Evolutionary conservation across 2,113 vertebrate genomes (phyloP).

Genomic region (human (Homo sapiens)): DNA sequence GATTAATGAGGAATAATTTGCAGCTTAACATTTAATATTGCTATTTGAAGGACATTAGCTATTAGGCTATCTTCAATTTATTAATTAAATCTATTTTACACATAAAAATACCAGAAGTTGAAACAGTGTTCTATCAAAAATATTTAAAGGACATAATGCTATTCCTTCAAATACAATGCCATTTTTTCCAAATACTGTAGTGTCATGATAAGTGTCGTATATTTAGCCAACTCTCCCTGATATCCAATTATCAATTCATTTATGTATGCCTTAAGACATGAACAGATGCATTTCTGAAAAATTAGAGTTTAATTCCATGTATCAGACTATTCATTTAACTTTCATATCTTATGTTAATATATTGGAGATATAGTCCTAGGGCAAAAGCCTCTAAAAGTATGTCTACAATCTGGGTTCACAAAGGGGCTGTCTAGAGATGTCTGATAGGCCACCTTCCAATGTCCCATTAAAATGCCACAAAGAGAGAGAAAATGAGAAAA

Average conservation of each 20-base stretch:
- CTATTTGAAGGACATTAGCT: conserved; percentile 45
- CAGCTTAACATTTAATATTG: conserved; percentile 6
- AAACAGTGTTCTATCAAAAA: conserved; percentile 57
- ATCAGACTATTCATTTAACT: conserved; percentile 67
- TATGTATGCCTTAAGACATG: conserved; percentile 73
- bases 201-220: conserved; percentile 72
- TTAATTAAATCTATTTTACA: conserved; percentile 43
- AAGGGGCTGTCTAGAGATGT: background rate
- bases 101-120: conserved; percentile 43
- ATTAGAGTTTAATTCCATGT: conserved; percentile 48
- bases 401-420: conserved; percentile 17
- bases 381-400: conserved; percentile 45
- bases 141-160: conserved; percentile 56
- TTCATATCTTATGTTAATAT: conserved; percentile 59
- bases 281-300: conserved; percentile 67
- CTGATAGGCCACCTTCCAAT: background rate
- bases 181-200: conserved; percentile 68
- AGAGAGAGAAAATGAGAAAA: background rate
- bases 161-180: conserved; percentile 66
- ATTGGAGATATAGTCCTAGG: conserved; percentile 38
- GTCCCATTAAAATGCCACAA: background rate
- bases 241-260: conserved; percentile 76
- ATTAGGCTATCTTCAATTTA: conserved; percentile 13
- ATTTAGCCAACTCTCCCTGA: conserved; percentile 62
- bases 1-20: background rate